Conservation (phyloP, 2,888 invertebrate species). For the Tetrapedia diversipes region DNA sequence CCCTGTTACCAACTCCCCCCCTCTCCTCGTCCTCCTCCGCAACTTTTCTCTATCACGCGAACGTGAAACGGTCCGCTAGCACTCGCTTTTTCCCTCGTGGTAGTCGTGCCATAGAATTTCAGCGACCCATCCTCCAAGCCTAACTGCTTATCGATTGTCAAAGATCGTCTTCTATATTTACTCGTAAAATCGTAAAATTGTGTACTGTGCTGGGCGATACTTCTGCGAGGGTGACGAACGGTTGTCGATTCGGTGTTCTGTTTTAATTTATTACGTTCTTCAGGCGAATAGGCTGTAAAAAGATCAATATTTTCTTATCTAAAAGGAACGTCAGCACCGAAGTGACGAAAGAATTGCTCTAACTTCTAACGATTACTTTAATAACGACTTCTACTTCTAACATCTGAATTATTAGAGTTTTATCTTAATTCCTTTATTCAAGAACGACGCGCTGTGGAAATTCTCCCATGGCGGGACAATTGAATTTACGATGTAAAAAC, state of each 20-base stretch:
- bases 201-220: no score
- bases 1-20: conserved; percentile 52
- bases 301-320: no score
- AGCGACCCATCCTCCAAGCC: background rate
- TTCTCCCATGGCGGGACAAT: conserved; percentile 25
- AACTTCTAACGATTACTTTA: background rate
- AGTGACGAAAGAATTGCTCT: no score
- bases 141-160: conserved; percentile 40
- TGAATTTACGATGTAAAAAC: conserved; percentile 52
- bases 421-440: background rate
- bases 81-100: background rate
- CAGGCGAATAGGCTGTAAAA: no score
- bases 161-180: no score
- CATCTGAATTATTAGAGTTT: background rate
- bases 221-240: no score
- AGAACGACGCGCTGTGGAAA: background rate
- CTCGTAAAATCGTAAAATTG: no score
- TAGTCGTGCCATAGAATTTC: background rate
- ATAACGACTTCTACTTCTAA: background rate
- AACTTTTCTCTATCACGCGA: conserved; percentile 45
- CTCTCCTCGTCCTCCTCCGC: conserved; percentile 44
- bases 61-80: conserved; percentile 33
- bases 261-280: no score
- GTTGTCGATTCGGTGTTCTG: no score
- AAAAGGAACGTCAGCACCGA: background rate